A percentile compares a stretch with the other conserved stretches of the same genome.
Evolutionary conservation across 2,113 vertebrate species (phyloP).

Genomic region (Cephalopterus ornatus): DNA sequence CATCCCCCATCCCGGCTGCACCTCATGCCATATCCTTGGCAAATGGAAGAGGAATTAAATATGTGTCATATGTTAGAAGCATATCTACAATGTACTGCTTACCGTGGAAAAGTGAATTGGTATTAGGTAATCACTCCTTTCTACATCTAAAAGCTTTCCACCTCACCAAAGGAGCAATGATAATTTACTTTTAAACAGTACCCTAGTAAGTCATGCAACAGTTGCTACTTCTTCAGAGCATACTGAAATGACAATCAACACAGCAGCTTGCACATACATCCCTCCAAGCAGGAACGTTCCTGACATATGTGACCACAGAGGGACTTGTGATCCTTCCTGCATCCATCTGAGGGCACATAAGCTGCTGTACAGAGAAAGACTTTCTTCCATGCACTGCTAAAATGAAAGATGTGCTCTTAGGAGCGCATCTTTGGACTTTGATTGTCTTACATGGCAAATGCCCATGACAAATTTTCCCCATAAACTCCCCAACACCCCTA

Average conservation of each 20-base stretch:
- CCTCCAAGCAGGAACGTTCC: neutral
- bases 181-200: neutral
- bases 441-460: neutral
- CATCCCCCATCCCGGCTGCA: neutral
- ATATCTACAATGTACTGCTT: neutral
- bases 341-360: neutral
- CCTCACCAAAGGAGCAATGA: neutral
- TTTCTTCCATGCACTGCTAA: neutral
- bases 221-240: neutral
- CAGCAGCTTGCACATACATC: neutral
- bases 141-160: neutral
- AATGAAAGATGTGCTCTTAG: neutral
- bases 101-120: neutral
- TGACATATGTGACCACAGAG: neutral
- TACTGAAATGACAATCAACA: neutral
- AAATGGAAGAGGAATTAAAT: neutral
- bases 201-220: neutral
- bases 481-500: neutral
- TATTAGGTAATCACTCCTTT: neutral
- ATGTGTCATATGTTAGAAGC: neutral
- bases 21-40: neutral
- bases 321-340: fast-evolving
- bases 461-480: neutral
- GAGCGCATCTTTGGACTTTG: too few relatives aligned
- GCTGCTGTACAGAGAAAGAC: neutral